These are phyloP conservation scores for Tragelaphus scriptus DNA, from an alignment of 2,113 vertebrate species.

Conservation along the genomic window DNA sequence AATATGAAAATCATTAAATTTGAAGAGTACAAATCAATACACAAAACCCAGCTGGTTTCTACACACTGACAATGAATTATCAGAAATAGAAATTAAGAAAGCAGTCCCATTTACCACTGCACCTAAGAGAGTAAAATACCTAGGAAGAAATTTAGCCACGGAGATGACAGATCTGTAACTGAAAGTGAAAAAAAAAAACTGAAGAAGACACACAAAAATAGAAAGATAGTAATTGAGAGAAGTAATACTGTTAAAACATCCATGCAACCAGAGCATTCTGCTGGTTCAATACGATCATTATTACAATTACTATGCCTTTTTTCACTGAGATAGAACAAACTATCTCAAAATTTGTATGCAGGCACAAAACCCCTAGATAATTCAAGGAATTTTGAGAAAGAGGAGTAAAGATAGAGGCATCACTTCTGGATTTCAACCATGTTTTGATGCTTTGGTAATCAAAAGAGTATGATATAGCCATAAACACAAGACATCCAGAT, in stretches of 20 bases:
- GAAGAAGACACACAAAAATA: not conserved
- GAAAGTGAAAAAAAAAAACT: not conserved
- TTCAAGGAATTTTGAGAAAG: not conserved
- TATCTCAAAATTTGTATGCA: not conserved
- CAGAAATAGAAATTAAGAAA: not conserved
- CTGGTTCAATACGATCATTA: not conserved
- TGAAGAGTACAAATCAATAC: not conserved
- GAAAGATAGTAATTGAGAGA: not conserved
- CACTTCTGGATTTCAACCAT: not conserved
- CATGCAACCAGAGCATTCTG: not conserved
- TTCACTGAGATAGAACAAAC: not conserved
- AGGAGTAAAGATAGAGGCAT: not conserved
- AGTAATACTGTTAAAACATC: not conserved
- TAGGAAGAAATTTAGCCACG: not conserved
- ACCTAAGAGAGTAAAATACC: not conserved
- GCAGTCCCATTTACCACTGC: not conserved
- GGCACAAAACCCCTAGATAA: not conserved
- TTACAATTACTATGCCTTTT: not conserved
- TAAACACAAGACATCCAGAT: not conserved
- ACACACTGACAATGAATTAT: not conserved
- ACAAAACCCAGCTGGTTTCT: not conserved
- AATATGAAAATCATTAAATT: not conserved
- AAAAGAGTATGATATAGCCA: not conserved
- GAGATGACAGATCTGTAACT: not conserved
- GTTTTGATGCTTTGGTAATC: not conserved